Evolutionary conservation across 2,888 invertebrate genomes (phyloP), one percentile per base, ranked within the genome.

Genomic region (Falcaria lacertinaria): DNA sequence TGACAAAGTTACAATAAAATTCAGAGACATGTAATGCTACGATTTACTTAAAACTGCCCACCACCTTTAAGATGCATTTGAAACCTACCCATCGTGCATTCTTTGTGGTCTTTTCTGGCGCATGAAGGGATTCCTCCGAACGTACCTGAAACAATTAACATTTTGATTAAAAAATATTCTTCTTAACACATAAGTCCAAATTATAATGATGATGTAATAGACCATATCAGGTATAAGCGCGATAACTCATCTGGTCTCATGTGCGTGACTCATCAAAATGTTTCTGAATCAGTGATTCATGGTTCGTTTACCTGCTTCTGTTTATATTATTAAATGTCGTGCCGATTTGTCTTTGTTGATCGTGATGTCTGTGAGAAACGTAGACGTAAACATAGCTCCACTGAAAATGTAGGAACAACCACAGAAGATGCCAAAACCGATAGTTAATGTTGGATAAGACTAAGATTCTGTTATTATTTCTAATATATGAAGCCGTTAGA

Each of bases 61-160:
- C 64, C 78, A 82, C 83, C 84, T 37, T 44, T 60, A 49, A 52
- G 54, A 52, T 51, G 39, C 48, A 59, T 65, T 62, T 48, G 41
- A 38, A 58, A 88, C 88, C 66, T 88, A 89, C 89, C 89, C 88
- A 87, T 83, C 88, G 76, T 66, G 83, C 61, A 61, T 57, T 72
- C 64, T 86, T 88, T 48, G 79, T 56, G 13, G 78, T 42, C 47
- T 82, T 84, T 70, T 83, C 85, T 57, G 82, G 79, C 11, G 78
- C 68, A 60, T 80, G 80, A 65, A 88, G 84, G 50, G 85, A 88
- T 63, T 89, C 89, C 60, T 89, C 88, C 53, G 89, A 89, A 88
- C 88, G 89, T 87, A 89, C 89, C 89, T 89, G 75, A 17, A 77
- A 80, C 28, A 47, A 62, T 49, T 39, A 15, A 43, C n/a, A 19